Evolutionary conservation across 2,797 vertebrate species (phyloP).

Genomic region (Pseudomugil gertrudae): DNA sequence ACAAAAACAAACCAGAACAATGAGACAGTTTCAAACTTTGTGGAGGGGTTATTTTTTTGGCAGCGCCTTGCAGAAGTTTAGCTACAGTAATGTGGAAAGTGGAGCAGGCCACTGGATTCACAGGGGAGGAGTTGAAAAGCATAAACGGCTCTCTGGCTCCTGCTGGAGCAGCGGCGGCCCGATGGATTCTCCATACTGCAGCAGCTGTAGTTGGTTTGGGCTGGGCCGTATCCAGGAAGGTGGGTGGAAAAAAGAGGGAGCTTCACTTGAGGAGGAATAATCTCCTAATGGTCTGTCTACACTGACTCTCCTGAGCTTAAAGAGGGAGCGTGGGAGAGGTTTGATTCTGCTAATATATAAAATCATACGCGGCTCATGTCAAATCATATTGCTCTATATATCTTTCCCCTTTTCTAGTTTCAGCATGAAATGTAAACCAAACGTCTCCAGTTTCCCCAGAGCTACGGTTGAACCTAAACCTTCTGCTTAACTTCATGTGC

Average conservation of each 20-base stretch:
- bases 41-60: slow-evolving; percentile 64
- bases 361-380: slow-evolving; percentile 25
- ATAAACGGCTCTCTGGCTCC: slow-evolving; percentile 62
- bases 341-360: slow-evolving; percentile 32
- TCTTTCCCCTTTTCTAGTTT: slow-evolving; percentile 19
- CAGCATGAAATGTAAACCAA: slow-evolving; percentile 22
- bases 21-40: slow-evolving; percentile 38
- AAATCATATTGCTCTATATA: slow-evolving; percentile 12
- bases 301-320: slow-evolving; percentile 34
- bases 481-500: background rate
- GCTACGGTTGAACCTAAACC: slow-evolving; percentile 23
- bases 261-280: slow-evolving; percentile 56
- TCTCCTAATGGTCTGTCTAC: slow-evolving; percentile 49
- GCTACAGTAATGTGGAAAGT: slow-evolving; percentile 58
- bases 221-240: slow-evolving; percentile 73
- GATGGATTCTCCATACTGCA: slow-evolving; percentile 81
- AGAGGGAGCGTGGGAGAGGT: slow-evolving; percentile 55
- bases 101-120: slow-evolving; percentile 35
- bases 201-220: slow-evolving; percentile 69
- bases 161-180: slow-evolving; percentile 31
- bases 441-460: background rate
- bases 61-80: slow-evolving; percentile 47
- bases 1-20: slow-evolving; percentile 45
- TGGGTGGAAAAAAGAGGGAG: slow-evolving; percentile 73
- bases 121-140: slow-evolving; percentile 63